Evolutionary conservation across 1,140 invertebrate genomes (phyloP).

Genomic region (Listronotus oregonensis): DNA sequence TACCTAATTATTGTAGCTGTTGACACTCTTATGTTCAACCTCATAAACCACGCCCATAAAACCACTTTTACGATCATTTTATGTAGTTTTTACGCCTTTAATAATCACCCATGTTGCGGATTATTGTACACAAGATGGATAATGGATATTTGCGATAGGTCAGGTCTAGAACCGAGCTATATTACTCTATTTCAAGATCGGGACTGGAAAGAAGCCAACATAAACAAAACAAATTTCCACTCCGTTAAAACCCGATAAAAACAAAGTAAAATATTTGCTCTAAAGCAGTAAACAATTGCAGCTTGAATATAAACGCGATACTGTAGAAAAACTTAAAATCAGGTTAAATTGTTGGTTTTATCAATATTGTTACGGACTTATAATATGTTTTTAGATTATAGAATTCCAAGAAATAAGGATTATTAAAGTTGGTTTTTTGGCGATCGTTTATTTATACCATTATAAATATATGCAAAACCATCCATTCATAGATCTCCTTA

Average conservation of each 20-base stretch:
- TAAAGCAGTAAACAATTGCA: conserved; percentile 18
- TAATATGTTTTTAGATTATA: too few relatives aligned
- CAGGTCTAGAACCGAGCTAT: conserved; percentile 30
- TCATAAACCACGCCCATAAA: conserved; percentile 21
- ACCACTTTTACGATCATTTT: conserved; percentile 22
- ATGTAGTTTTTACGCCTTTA: conserved; percentile 30
- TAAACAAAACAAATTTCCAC: conserved; percentile 27
- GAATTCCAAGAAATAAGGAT: too few relatives aligned
- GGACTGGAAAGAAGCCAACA: conserved; percentile 30
- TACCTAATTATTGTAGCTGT: too few relatives aligned
- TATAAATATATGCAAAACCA: too few relatives aligned
- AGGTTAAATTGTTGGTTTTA: not conserved
- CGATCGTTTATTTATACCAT: too few relatives aligned
- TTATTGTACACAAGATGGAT: conserved; percentile 24
- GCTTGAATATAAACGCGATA: conserved; percentile 13
- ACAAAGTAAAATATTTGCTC: conserved; percentile 32
- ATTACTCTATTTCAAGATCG: conserved; percentile 15
- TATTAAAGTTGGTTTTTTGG: too few relatives aligned
- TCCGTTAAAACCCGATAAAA: conserved; percentile 23
- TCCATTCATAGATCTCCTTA: too few relatives aligned
- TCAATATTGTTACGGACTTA: too few relatives aligned
- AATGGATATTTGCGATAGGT: conserved; percentile 35
- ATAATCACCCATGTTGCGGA: conserved; percentile 30
- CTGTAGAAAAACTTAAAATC: not conserved
- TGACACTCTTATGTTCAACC: too few relatives aligned